Conservation (phyloP, 2,113 vertebrate species). For the Rhabdornis inornatus region DNA sequence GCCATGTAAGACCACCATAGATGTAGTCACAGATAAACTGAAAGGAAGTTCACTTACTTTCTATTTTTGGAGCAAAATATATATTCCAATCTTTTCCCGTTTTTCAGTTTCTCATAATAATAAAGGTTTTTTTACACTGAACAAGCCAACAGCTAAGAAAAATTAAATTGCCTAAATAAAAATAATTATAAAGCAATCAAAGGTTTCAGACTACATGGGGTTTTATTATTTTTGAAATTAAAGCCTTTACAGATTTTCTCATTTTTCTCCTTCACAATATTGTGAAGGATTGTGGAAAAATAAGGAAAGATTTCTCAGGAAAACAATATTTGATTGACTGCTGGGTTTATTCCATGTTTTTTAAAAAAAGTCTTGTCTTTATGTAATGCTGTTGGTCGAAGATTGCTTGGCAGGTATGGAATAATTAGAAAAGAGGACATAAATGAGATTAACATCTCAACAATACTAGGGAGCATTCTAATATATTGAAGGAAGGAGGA, state of each 20-base stretch:
- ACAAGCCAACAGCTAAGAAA: neutral
- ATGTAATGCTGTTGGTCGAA: constrained; percentile 13
- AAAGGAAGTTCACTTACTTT: neutral
- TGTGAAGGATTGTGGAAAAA: neutral
- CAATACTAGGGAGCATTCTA: constrained; percentile 23
- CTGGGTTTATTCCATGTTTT: constrained; percentile 39
- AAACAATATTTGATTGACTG: constrained; percentile 39
- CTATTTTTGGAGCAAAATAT: neutral
- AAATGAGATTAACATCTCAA: neutral
- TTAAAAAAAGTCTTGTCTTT: neutral
- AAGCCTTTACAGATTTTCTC: neutral
- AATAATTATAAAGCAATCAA: constrained; percentile 25
- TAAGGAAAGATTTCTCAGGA: neutral
- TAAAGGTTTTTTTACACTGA: neutral
- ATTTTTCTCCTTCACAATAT: neutral
- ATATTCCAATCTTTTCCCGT: neutral
- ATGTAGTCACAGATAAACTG: neutral
- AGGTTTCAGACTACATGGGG: neutral
- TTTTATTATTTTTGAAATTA: neutral
- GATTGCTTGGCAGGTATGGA: neutral
- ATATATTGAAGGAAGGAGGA: neutral
- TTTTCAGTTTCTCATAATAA: neutral
- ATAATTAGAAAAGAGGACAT: constrained; percentile 47
- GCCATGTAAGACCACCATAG: neutral
- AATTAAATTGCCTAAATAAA: constrained; percentile 33